Evolutionary conservation across 1,140 invertebrate species (phyloP), one percentile per base, ranked within the genome.

Genomic region (Bombus soroeensis): DNA sequence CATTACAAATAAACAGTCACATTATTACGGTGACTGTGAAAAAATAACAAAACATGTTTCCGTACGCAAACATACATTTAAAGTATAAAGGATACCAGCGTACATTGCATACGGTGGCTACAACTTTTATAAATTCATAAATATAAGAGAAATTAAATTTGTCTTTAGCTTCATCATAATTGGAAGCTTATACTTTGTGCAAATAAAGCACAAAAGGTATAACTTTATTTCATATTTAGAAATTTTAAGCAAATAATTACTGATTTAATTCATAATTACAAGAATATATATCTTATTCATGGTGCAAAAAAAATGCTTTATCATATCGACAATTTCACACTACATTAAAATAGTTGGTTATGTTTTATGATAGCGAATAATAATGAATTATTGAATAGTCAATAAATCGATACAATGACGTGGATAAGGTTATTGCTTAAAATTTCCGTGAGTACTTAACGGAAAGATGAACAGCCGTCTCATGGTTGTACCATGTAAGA

Each of bases 381-480:
- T 64, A 12, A 37, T 39, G 22, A 78, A 85, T 85, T 73, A 73
- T 39, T 57, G 25, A 53, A 68, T 43, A 2, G 6, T 85, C 22
- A 4, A 39, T 64, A 18, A 37, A 47, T 72, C 28, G 34, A 62
- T 32, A 25, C 1, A 72, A 22, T 10, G 32, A 85, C 25, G 39
- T 13, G 13, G 34, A 4, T 37, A 28, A 10, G 18, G 0, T n/a
- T 37, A 43, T 77, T 88, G 87, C 84, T 87, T 80, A 84, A 90
- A 91, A 86, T 87, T 75, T 76, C 66, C 43, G 18, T n/a, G 28
- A n/a, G n/a, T 39, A 62, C 86, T 87, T 87, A 89, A 77, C 73
- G 47, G 86, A 88, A 87, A 76, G 53, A 81, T 62, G 80, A 86
- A 88, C 78, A 73, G 84, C 89, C 89, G 88, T 88, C 84, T 88